Base-by-base conservation (phyloP, 2,888 invertebrate species). In the Drepanosiphum platanoidis region DNA sequence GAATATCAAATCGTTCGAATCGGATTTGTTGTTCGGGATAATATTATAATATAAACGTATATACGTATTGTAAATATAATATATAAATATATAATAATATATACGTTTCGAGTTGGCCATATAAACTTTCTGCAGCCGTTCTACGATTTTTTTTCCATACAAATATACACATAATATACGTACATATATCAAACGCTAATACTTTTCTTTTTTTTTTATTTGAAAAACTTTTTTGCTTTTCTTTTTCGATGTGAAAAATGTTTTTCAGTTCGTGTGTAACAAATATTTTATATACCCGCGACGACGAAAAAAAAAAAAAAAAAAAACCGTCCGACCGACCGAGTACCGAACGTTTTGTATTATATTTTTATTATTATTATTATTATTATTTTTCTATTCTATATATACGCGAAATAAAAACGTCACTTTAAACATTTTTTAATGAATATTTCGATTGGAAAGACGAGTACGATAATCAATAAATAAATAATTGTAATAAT, bases 141-240 rank as follows among this genome's bases (percentile, higher is more conserved):
- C 15, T 30, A 30, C 46, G 22, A 8, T 36, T 61, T 36, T 75
- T 27, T 52, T 70, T 36, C n/a, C 66, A n/a, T 68, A 42, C 46
- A n/a, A n/a, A n/a, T n/a, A n/a, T n/a, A n/a, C n/a, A n/a, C n/a
- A n/a, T n/a, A n/a, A n/a, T n/a, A n/a, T n/a, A n/a, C n/a, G n/a
- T n/a, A n/a, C n/a, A n/a, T n/a, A n/a, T n/a, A 52, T 52, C 27
- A 58, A 36, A 80, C 18, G 52, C 34, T 36, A 70, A 70, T 80
- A 58, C 36, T 34, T n/a, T n/a, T n/a, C n/a, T n/a, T n/a, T n/a
- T n/a, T n/a, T n/a, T 79, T 80, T 70, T 70, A 70, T 80, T 58
- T 0, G 8, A 36, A 70, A 80, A 80, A 58, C 52, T 71, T 80
- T 71, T 58, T 36, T 22, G 36, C 52, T 71, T 80, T 71, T 58